Percentiles rank a stretch among this genome's conserved stretches.
phyloP scores from a whole-genome alignment of 2,113 vertebrate species.

The Paralichthys olivaceus region DNA sequence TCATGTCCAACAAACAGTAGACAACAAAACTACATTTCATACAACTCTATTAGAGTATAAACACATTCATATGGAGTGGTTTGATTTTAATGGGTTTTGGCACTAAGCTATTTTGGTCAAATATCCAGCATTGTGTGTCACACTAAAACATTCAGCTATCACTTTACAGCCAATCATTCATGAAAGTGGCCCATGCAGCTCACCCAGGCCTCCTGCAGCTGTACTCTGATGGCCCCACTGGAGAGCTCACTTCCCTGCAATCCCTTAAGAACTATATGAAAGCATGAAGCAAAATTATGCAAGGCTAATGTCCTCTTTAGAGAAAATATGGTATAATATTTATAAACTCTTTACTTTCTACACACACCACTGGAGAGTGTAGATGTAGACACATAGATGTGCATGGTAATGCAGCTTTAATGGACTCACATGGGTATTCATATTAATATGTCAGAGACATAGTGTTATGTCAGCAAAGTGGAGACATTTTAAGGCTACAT shows the following conservation, averaged over 20 bases:
- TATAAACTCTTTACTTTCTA: constrained; percentile 54
- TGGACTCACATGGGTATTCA: constrained; percentile 45
- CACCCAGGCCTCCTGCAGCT: constrained; percentile 5
- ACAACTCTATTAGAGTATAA: neutral
- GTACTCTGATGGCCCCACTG: neutral
- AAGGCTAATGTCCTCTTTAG: constrained; percentile 61
- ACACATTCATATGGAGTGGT: neutral
- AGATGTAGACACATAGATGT: constrained; percentile 34
- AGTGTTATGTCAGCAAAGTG: constrained; percentile 51
- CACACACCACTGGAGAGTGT: constrained; percentile 42
- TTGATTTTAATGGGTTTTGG: neutral
- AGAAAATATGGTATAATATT: constrained; percentile 67
- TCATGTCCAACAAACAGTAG: neutral
- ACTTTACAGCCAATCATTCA: constrained; percentile 26
- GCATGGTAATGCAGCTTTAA: constrained; percentile 57
- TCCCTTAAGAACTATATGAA: constrained; percentile 38
- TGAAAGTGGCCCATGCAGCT: neutral
- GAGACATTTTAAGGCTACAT: constrained; percentile 36
- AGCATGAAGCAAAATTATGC: constrained; percentile 54
- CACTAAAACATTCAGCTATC: constrained; percentile 33
- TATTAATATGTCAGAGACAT: constrained; percentile 46
- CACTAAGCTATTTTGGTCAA: neutral
- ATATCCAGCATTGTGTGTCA: neutral
- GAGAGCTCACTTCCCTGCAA: constrained; percentile 28
- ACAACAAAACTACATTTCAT: neutral